Evolutionary conservation across 2,888 invertebrate genomes (phyloP).

Genomic region (Hybos culiciformis): DNA sequence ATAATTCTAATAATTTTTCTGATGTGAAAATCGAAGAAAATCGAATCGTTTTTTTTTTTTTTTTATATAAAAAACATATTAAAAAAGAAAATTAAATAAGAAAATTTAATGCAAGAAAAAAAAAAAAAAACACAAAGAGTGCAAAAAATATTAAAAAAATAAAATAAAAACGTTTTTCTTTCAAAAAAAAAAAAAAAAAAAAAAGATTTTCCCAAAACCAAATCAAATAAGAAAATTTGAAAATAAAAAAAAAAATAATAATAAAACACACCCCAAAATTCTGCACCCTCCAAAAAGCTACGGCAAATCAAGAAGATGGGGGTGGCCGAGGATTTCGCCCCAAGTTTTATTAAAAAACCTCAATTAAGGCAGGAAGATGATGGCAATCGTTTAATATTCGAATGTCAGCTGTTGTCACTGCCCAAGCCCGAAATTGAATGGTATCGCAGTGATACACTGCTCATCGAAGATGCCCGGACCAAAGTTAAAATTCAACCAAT

Average conservation of each 20-base stretch:
- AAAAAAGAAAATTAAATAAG: no score
- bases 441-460: slow-evolving; percentile 77
- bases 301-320: slow-evolving; percentile 23
- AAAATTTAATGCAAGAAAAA: no score
- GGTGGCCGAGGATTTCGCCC: slow-evolving; percentile 77
- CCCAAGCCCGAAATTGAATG: slow-evolving; percentile 86
- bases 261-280: neutral
- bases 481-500: slow-evolving; percentile 79
- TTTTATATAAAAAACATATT: no score
- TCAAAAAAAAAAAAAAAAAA: slow-evolving; percentile 6
- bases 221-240: slow-evolving; percentile 1
- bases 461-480: slow-evolving; percentile 72
- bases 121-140: no score
- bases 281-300: neutral
- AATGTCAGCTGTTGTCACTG: slow-evolving; percentile 75
- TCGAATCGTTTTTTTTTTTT: no score
- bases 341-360: slow-evolving; percentile 97
- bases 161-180: neutral
- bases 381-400: slow-evolving; percentile 87
- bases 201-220: slow-evolving; percentile 5
- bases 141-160: neutral
- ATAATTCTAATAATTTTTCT: no score
- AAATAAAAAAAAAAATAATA: neutral
- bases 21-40: no score
- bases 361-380: slow-evolving; percentile 93